phyloP scores from a whole-genome alignment of 2,888 invertebrate genomes.

The Microctonus brassicae region DNA sequence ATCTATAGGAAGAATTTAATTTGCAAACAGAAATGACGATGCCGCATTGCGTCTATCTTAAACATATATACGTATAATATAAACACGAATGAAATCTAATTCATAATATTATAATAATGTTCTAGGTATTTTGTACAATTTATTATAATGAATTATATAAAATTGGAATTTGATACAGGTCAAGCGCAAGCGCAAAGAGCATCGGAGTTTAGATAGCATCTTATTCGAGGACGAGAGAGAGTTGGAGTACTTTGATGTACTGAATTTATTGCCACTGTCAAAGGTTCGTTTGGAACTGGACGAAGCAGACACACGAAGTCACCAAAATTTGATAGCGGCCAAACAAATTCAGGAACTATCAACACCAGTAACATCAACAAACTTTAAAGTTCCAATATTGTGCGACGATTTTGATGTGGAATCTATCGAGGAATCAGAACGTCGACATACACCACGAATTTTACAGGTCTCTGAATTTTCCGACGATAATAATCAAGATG shows the following conservation, averaged over 20 bases:
- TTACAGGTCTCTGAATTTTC: constrained; percentile 36
- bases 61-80: neutral
- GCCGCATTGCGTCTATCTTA: neutral
- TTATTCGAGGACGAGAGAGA: constrained; percentile 65
- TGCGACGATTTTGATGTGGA: constrained; percentile 36
- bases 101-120: neutral
- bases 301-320: constrained; percentile 51
- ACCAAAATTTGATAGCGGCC: constrained; percentile 28
- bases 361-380: constrained; percentile 10
- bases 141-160: neutral
- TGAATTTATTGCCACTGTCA: constrained; percentile 65
- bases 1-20: neutral
- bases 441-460: constrained; percentile 29
- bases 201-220: constrained; percentile 66
- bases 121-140: neutral
- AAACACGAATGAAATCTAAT: neutral
- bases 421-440: constrained; percentile 36
- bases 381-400: constrained; percentile 24
- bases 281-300: constrained; percentile 64
- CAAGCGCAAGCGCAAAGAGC: constrained; percentile 67
- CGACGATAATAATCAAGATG: constrained; percentile 33
- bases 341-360: constrained; percentile 23
- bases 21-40: neutral
- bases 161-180: constrained; percentile 53
- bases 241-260: constrained; percentile 65